Conservation (phyloP, 2,888 invertebrate species). For the Leptodirus hochenwartii region DNA sequence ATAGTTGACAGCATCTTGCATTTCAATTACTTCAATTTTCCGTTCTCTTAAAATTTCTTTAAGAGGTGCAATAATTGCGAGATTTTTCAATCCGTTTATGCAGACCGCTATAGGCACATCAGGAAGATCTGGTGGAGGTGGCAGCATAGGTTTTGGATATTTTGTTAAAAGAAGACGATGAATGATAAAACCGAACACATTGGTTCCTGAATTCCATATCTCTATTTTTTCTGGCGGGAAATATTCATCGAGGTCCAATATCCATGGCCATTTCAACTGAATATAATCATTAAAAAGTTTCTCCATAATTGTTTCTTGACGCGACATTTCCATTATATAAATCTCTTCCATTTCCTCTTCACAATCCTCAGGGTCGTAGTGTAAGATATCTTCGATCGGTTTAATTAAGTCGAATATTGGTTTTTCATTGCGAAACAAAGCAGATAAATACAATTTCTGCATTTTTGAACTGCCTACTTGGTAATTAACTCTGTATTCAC, state of each 20-base stretch:
- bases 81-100: constrained; percentile 20
- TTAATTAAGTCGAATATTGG: constrained; percentile 31
- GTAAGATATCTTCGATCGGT: constrained; percentile 7
- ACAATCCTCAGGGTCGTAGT: constrained; percentile 22
- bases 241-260: constrained; percentile 24
- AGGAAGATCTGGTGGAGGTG: constrained; percentile 18
- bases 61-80: constrained; percentile 16
- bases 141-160: constrained; percentile 19
- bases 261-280: constrained; percentile 35
- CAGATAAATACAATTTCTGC: constrained; percentile 36
- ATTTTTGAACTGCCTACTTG: constrained; percentile 27
- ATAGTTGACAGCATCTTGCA: constrained; percentile 33
- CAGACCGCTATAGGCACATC: constrained; percentile 19
- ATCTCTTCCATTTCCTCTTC: constrained; percentile 27
- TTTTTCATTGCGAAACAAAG: constrained; percentile 33
- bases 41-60: constrained; percentile 18
- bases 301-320: constrained; percentile 35
- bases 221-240: constrained; percentile 10
- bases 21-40: constrained; percentile 19
- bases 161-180: constrained; percentile 21
- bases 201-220: constrained; percentile 17
- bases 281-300: constrained; percentile 38
- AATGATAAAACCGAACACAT: constrained; percentile 23
- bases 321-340: constrained; percentile 29
- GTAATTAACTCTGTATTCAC: constrained; percentile 29